Base-by-base conservation (phyloP, 2,888 invertebrate species). In the Drosophila anomalipes region DNA sequence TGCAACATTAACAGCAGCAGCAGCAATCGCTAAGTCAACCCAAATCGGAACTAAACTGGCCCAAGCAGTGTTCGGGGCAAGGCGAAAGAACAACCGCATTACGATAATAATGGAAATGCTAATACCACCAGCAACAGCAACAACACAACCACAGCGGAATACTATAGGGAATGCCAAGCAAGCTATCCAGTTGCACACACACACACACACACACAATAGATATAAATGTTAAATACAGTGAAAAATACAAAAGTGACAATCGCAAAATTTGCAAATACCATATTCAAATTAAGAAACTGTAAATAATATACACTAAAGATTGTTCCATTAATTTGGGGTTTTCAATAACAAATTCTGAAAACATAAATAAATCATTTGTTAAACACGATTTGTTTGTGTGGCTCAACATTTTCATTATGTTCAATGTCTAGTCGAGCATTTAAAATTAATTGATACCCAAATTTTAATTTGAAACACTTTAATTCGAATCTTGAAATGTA, bases 71-170 rank as follows among this genome's bases (percentile, higher is more conserved):
- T 47, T 56, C 54, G 79, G 74, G 73, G 62, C 79, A 82, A 87
- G 85, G 87, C 74, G 68, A 78, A 73, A 69, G 57, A 67, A 79
- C 81, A 80, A 68, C 71, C 88, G 68, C 86, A 89, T 86, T 89
- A 86, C 82, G 86, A 86, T 86, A 86, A 86, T 89, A 86, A 82
- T 89, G 84, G 72, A 77, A 88, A 82, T 86, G 89, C 63, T 82
- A 80, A 83, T 82, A 72, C 47, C 68, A 83, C 54, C 63, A 73
- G 28, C 58, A 51, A 68, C 52, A 65, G 59, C 58, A 58, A 63
- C 44, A 52, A 52, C 3, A 30, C 35, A 44, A 33, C 41, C 33
- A 53, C 47, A 60, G 33, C 28, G 35, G 58, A 33, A 51, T 65
- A 70, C 63, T 54, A 41, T 41, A n/a, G 58, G 64, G 72, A 68